Conservation (phyloP, 2,888 invertebrate species). For the Neoascia interrupta region DNA sequence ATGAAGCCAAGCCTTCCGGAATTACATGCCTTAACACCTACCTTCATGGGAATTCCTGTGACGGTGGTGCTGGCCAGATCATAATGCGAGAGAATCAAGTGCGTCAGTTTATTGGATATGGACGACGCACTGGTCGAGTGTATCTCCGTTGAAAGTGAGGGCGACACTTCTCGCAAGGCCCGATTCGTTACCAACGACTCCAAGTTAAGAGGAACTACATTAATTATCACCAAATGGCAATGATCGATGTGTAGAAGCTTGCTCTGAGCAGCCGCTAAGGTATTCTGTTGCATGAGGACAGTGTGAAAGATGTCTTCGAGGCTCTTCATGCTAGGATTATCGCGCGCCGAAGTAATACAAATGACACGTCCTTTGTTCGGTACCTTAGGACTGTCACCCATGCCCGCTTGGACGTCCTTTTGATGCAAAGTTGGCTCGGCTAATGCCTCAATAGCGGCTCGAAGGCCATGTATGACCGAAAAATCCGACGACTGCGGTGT, state of each 20-base stretch:
- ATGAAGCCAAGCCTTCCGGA: too few relatives aligned
- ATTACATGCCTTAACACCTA: too few relatives aligned
- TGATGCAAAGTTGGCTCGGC: slow-evolving; percentile 77
- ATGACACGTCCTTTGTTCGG: slow-evolving; percentile 87
- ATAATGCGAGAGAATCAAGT: slow-evolving; percentile 91
- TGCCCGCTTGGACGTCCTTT: slow-evolving; percentile 38
- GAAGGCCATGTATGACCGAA: slow-evolving; percentile 90
- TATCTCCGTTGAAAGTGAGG: slow-evolving; percentile 88
- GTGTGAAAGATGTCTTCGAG: slow-evolving; percentile 92
- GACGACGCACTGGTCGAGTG: slow-evolving; percentile 88
- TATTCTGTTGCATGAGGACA: slow-evolving; percentile 90
- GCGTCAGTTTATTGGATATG: slow-evolving; percentile 87
- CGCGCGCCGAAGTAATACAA: slow-evolving; percentile 93
- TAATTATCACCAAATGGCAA: slow-evolving; percentile 94
- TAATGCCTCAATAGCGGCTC: slow-evolving; percentile 91
- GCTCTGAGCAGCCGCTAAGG: slow-evolving; percentile 82
- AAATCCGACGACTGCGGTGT: slow-evolving; percentile 82
- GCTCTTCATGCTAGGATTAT: slow-evolving; percentile 91
- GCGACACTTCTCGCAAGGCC: slow-evolving; percentile 85
- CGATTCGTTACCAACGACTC: slow-evolving; percentile 89
- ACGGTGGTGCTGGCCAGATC: slow-evolving; percentile 97
- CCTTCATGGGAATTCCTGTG: slow-evolving; percentile 99
- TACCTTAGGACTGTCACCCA: slow-evolving; percentile 67
- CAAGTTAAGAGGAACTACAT: slow-evolving; percentile 90
- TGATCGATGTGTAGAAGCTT: slow-evolving; percentile 88